Evolutionary conservation across 2,113 vertebrate genomes (phyloP).

Genomic region (Scolopax mira): DNA sequence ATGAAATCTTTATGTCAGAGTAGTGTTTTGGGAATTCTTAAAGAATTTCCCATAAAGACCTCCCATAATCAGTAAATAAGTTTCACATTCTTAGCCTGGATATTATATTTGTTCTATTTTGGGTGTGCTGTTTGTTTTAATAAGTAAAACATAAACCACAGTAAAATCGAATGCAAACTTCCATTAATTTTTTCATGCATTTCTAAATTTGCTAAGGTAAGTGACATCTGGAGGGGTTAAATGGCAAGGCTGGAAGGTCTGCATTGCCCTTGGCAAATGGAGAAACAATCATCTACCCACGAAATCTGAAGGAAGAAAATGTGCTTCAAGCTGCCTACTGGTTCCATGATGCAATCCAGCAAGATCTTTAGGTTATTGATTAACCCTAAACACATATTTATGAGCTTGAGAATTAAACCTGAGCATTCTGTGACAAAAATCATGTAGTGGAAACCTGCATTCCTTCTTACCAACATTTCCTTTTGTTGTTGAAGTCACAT

Average conservation of each 20-base stretch:
- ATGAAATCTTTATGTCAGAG: neutral
- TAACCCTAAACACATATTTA: neutral
- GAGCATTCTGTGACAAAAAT: neutral
- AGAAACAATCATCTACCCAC: neutral
- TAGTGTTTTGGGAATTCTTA: neutral
- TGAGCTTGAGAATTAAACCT: neutral
- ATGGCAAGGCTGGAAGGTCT: neutral
- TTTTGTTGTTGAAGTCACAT: neutral
- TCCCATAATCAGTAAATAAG: neutral
- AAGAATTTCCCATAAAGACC: neutral
- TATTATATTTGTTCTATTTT: neutral
- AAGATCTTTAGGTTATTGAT: neutral
- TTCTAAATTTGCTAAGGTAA: neutral
- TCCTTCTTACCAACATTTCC: neutral
- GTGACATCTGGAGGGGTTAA: neutral
- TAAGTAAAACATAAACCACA: neutral
- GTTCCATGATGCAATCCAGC: neutral
- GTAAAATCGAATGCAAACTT: neutral
- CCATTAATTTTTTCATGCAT: neutral
- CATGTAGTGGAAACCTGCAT: neutral
- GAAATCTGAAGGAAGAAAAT: neutral
- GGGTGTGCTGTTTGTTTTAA: accelerated
- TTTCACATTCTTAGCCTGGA: neutral
- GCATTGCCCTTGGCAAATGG: neutral
- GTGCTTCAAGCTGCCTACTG: neutral